Conservation (phyloP, 1,140 invertebrate species). For the Leptinotarsa texana region DNA sequence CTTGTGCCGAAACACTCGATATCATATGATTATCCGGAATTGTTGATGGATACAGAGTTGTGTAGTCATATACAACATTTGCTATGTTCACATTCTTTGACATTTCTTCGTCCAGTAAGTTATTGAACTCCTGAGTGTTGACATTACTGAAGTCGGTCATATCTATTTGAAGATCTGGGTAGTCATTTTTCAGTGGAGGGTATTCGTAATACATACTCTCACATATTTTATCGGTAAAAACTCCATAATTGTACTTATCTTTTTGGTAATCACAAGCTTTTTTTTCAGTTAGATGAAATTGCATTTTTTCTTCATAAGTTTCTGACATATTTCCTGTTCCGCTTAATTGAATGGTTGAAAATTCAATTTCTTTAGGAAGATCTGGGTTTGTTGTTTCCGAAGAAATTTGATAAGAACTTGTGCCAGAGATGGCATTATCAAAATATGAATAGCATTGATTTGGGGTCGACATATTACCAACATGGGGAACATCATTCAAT, state of each 20-base stretch:
- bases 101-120: conserved; percentile 54
- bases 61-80: conserved; percentile 51
- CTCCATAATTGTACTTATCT: conserved; percentile 45
- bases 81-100: conserved; percentile 46
- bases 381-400: conserved; percentile 38
- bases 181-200: conserved; percentile 46
- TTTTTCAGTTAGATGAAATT: conserved; percentile 45
- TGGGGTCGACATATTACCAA: conserved; percentile 25
- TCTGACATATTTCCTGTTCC: conserved; percentile 19
- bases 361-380: conserved; percentile 53
- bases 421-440: conserved; percentile 21
- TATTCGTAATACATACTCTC: conserved; percentile 53
- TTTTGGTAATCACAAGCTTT: conserved; percentile 46
- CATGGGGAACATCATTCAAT: conserved; percentile 22
- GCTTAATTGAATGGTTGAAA: conserved; percentile 46
- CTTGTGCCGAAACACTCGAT: conserved; percentile 50
- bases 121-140: conserved; percentile 53
- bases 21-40: conserved; percentile 43
- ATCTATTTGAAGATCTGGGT: conserved; percentile 51
- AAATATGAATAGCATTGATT: conserved; percentile 39
- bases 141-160: conserved; percentile 52
- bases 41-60: conserved; percentile 46
- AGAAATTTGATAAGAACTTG: conserved; percentile 34
- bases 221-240: conserved; percentile 52
- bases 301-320: conserved; percentile 40